Conservation (phyloP, 1,140 invertebrate species). For the Acromyrmex charruanus region DNA sequence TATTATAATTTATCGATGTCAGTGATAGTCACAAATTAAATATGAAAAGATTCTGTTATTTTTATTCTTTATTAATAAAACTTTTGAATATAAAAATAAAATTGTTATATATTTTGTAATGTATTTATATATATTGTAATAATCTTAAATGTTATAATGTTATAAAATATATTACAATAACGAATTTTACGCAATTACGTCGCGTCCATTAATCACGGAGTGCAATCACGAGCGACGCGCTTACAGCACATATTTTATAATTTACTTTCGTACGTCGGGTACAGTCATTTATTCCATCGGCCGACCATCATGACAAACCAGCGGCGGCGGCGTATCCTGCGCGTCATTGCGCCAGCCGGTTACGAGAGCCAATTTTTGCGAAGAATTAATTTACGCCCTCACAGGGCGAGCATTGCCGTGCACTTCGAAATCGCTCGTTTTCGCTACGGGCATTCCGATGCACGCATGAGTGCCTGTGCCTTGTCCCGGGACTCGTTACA, state of each 20-base stretch:
- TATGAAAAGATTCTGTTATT: too few relatives aligned
- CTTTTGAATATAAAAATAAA: too few relatives aligned
- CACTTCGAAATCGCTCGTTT: slow-evolving; percentile 7
- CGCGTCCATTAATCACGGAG: slow-evolving; percentile 52
- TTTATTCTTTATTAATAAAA: too few relatives aligned
- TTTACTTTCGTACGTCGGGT: slow-evolving; percentile 47
- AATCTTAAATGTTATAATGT: too few relatives aligned
- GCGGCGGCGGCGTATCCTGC: not conserved
- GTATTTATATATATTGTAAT: too few relatives aligned
- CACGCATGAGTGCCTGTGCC: slow-evolving; percentile 65
- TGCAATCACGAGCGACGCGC: slow-evolving; percentile 53
- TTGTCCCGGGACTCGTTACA: slow-evolving; percentile 41
- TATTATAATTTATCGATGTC: too few relatives aligned
- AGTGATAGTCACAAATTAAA: too few relatives aligned
- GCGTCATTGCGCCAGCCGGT: slow-evolving; percentile 47
- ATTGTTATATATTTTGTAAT: too few relatives aligned
- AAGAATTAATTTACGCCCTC: slow-evolving; percentile 57
- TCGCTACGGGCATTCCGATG: not conserved
- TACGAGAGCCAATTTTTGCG: slow-evolving; percentile 8
- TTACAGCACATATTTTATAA: slow-evolving; percentile 58
- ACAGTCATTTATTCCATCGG: slow-evolving; percentile 52
- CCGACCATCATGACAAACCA: slow-evolving; percentile 25
- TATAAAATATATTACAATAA: too few relatives aligned
- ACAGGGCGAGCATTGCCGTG: not conserved
- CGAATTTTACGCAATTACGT: slow-evolving; percentile 32